Evolutionary conservation across 2,888 invertebrate species (phyloP).

Genomic region (Hydrotaea cyrtoneurina): DNA sequence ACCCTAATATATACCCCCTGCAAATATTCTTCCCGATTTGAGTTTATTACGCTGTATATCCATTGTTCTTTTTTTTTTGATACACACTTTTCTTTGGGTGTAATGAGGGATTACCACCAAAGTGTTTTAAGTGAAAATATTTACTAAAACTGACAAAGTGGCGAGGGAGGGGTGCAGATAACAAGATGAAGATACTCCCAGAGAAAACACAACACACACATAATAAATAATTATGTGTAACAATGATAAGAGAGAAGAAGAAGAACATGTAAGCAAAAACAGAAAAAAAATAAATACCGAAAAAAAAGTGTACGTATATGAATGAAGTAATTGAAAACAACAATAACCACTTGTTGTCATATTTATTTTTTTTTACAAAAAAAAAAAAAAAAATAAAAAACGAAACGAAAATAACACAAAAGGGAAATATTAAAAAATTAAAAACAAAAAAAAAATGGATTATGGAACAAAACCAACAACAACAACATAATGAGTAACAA

Average conservation of each 20-base stretch:
- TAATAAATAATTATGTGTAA: conserved; percentile 3
- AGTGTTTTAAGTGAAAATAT: background rate
- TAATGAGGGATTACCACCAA: background rate
- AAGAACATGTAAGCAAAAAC: background rate
- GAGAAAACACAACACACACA: background rate
- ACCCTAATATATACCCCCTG: too few relatives aligned
- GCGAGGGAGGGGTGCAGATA: background rate
- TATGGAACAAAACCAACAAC: background rate
- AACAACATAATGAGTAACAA: conserved; percentile 11
- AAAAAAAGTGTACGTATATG: background rate
- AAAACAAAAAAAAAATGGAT: background rate
- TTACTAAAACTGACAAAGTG: background rate
- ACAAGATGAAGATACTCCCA: background rate
- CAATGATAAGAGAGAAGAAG: background rate
- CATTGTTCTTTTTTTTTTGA: too few relatives aligned
- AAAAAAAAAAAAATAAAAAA: background rate
- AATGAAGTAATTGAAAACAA: background rate
- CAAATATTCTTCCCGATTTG: too few relatives aligned
- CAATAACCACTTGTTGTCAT: conserved; percentile 24
- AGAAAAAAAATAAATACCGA: background rate
- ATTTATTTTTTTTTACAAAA: background rate
- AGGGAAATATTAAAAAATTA: conserved; percentile 2
- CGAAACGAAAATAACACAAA: background rate
- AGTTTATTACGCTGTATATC: too few relatives aligned
- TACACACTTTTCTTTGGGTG: background rate